Percentiles rank a stretch among this genome's conserved stretches.
Evolutionary conservation across 2,113 vertebrate genomes (phyloP).

Genomic region (Orthochromis indermauri): DNA sequence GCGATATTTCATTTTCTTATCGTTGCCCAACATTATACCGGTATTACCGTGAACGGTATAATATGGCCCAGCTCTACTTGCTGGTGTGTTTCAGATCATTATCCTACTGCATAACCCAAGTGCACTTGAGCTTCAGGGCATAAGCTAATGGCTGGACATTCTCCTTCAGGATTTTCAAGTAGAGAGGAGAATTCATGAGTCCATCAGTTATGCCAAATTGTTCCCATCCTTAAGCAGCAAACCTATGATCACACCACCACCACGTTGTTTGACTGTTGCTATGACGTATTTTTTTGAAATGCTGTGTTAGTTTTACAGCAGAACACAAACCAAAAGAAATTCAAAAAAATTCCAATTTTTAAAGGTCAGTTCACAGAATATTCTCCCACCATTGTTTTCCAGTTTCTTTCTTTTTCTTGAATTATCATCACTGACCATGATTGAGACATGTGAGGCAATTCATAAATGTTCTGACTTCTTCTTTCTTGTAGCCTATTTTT

Average conservation of each 20-base stretch:
- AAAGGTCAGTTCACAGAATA: not conserved
- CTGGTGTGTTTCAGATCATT: not conserved
- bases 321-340: not conserved
- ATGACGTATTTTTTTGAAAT: not conserved
- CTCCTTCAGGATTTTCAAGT: not conserved
- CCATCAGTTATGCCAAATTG: not conserved
- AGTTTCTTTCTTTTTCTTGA: not conserved
- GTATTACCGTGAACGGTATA: not conserved
- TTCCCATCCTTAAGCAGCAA: not conserved
- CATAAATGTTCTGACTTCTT: not conserved
- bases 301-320: not conserved
- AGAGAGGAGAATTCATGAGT: not conserved
- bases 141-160: not conserved
- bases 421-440: not conserved
- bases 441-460: not conserved
- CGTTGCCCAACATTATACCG: not conserved
- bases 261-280: not conserved
- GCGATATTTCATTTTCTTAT: not conserved
- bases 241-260: not conserved
- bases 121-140: not conserved
- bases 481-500: not conserved
- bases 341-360: accelerated
- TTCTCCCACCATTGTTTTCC: not conserved
- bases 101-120: not conserved
- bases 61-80: not conserved